Evolutionary conservation across 2,888 invertebrate species (phyloP).

Genomic region (Drosophila anomalata): DNA sequence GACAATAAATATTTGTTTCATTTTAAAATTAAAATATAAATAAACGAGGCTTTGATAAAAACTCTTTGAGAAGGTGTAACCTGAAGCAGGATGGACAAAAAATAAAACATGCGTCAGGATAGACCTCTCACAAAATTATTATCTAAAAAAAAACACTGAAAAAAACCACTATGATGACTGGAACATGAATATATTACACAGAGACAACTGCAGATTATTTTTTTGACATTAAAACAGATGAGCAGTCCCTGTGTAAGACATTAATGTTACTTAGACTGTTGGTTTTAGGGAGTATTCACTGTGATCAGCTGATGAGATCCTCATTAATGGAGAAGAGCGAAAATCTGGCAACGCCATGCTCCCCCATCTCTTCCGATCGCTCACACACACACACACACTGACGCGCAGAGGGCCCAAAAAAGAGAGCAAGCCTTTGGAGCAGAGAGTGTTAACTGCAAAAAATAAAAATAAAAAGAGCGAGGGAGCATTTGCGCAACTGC

Average conservation of each 20-base stretch:
- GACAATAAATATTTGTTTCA: no score
- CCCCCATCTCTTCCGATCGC: background rate
- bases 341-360: conserved; percentile 32
- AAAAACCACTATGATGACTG: no score
- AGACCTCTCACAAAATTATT: no score
- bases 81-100: no score
- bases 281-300: background rate
- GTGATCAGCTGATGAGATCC: conserved; percentile 14
- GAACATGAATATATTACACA: no score
- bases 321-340: conserved; percentile 2
- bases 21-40: no score
- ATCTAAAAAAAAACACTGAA: no score
- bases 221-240: background rate
- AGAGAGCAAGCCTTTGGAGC: conserved; percentile 15
- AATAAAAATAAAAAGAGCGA: conserved; percentile 8
- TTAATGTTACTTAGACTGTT: background rate
- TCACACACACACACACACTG: conserved; percentile 9
- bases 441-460: conserved; percentile 1
- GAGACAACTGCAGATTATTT: no score
- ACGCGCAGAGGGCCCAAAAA: conserved; percentile 50
- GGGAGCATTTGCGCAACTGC: conserved; percentile 69
- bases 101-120: no score
- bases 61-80: no score
- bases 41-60: no score
- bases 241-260: background rate